phyloP scores from a whole-genome alignment of 1,140 invertebrate species.

The Scaptodrosophila lebanonensis region DNA sequence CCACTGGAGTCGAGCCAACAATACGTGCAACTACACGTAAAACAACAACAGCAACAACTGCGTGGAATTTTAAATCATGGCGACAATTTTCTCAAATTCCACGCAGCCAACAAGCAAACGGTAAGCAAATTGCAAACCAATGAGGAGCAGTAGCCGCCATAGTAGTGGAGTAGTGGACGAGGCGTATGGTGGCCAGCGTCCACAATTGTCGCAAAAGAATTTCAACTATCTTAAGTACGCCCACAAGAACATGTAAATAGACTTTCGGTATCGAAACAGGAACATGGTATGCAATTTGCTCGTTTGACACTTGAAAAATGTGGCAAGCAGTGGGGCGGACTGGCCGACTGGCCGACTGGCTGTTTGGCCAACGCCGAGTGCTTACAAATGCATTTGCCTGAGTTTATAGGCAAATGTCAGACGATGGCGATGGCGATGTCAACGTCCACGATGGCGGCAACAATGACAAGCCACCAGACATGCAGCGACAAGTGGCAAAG shows the following conservation, averaged over 20 bases:
- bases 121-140: slow-evolving; percentile 61
- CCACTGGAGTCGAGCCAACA: slow-evolving; percentile 7
- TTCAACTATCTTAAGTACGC: slow-evolving; percentile 75
- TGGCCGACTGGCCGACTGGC: no score
- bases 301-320: slow-evolving; percentile 77
- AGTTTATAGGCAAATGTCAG: slow-evolving; percentile 69
- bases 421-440: slow-evolving; percentile 28
- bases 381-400: slow-evolving; percentile 44
- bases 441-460: slow-evolving; percentile 59
- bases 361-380: slow-evolving; percentile 3
- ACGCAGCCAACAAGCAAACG: slow-evolving; percentile 38
- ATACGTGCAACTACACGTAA: not conserved
- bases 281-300: slow-evolving; percentile 76
- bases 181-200: slow-evolving; percentile 10
- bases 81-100: slow-evolving; percentile 70
- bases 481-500: slow-evolving; percentile 68
- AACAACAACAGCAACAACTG: not conserved
- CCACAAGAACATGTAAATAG: slow-evolving; percentile 77
- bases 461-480: slow-evolving; percentile 56
- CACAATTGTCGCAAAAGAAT: slow-evolving; percentile 44
- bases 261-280: slow-evolving; percentile 68
- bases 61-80: slow-evolving; percentile 71
- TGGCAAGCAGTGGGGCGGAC: slow-evolving; percentile 51
- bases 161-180: slow-evolving; percentile 1
- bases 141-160: slow-evolving; percentile 33